phyloP scores from a whole-genome alignment of 1,140 invertebrate species.

The Tetramorium parvispinum region DNA sequence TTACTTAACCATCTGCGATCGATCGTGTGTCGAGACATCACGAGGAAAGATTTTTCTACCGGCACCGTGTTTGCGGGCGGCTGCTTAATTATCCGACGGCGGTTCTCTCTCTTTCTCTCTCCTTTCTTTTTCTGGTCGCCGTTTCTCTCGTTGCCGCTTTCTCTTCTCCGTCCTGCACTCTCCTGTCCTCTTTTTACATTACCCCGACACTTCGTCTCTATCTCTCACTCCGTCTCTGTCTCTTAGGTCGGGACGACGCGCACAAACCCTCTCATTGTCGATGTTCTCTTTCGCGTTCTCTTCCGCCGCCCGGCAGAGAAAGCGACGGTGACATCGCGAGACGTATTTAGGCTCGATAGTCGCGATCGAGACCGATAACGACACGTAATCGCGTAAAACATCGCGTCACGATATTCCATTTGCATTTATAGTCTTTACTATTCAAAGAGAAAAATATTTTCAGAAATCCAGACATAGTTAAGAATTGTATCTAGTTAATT shows the following conservation, averaged over 20 bases:
- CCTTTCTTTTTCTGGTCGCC: conserved; percentile 11
- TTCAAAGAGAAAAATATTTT: neutral
- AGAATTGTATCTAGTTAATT: neutral
- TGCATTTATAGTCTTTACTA: neutral
- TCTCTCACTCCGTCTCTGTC: conserved; percentile 71
- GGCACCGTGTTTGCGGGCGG: neutral
- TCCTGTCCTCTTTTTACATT: conserved; percentile 34
- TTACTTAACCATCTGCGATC: neutral
- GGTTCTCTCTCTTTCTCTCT: neutral
- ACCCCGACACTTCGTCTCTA: conserved; percentile 58
- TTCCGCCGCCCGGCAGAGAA: conserved; percentile 37
- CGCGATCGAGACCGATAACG: neutral
- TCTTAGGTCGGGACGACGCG: conserved; percentile 62
- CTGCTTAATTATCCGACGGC: conserved; percentile 35
- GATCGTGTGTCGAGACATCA: neutral
- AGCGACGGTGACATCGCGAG: conserved; percentile 2
- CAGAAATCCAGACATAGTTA: neutral
- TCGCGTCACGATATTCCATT: neutral
- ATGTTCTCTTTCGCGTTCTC: conserved; percentile 44
- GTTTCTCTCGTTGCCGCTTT: conserved; percentile 49
- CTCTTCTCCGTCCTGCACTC: conserved; percentile 40
- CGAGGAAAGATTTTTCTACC: conserved; percentile 11
- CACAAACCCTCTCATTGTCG: conserved; percentile 28
- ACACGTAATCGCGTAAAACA: neutral
- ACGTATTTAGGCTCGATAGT: neutral